Evolutionary conservation across 1,140 invertebrate species (phyloP), one percentile per base, ranked within the genome.

Genomic region (Camponotus floridanus): DNA sequence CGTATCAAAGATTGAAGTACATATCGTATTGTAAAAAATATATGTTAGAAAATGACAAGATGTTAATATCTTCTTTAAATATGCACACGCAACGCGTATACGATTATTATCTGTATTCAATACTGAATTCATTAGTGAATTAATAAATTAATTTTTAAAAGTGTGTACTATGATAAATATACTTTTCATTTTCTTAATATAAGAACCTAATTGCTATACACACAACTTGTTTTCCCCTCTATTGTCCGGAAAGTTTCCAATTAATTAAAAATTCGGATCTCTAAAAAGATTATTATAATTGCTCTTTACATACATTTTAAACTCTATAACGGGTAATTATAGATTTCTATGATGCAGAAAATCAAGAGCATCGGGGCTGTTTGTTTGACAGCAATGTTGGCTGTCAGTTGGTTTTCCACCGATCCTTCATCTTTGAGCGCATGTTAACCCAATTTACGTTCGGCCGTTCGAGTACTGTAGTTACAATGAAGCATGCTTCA

Each of bases 391-490:
- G 71, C 73, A 18, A 79, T 74, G 76, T 85, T 84, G 33, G 61
- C 64, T 84, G 86, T 88, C 89, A 86, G 78, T 71, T 76, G 74
- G 79, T 88, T 74, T 79, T 73, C 71, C 57, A 31, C 80, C 13
- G 64, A 88, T 88, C 90, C 87, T 87, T 87, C 86, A 91, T 91
- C 87, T 91, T 89, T 65, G 76, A 85, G 89, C 85, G 81, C 80
- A 86, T 89, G 87, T 88, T 91, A 91, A 91, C 87, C 90, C 81
- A 91, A 91, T 91, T 91, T 89, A 74, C 90, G 51, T 86, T 86
- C 48, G 86, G 79, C 74, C 76, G 88, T 85, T 67, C 84, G 79
- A 91, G 90, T 85, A 68, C 76, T 90, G 70, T 87, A 88, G 90
- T 90, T 90, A 91, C 84, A 91, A 39, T 85, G 68, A 70, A 91